Evolutionary conservation across 2,113 vertebrate genomes (phyloP).

Genomic region (Cavia aperea): DNA sequence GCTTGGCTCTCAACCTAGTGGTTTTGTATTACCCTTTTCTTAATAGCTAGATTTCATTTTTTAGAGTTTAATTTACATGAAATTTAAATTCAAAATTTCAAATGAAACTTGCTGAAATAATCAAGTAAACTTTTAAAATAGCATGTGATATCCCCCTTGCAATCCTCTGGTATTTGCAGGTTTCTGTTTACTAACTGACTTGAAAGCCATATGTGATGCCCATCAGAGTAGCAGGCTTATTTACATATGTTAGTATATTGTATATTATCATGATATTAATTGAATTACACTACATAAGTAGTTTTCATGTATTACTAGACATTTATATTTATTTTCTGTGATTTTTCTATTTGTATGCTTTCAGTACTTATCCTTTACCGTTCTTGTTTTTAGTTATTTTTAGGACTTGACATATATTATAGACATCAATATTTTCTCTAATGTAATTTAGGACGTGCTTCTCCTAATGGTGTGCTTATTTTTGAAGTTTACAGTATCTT

Average conservation of each 20-base stretch:
- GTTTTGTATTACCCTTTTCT: neutral
- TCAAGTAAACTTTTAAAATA: neutral
- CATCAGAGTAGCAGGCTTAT: neutral
- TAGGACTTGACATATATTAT: neutral
- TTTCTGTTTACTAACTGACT: neutral
- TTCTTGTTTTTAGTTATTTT: neutral
- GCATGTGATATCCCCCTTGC: neutral
- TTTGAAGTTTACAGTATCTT: neutral
- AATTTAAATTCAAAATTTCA: constrained; percentile 7
- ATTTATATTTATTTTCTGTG: neutral
- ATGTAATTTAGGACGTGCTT: neutral
- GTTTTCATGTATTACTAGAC: neutral
- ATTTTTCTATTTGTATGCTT: neutral
- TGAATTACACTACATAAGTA: neutral
- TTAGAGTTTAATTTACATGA: neutral
- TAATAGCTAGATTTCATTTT: neutral
- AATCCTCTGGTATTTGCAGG: neutral
- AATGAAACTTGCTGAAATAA: neutral
- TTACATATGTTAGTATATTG: neutral
- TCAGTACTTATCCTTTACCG: neutral
- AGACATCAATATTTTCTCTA: neutral
- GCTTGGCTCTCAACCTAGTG: neutral
- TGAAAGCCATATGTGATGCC: neutral
- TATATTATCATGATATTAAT: neutral
- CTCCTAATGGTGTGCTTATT: neutral